Conservation (phyloP, 2,113 vertebrate species). For the Oostethus manadensis region DNA sequence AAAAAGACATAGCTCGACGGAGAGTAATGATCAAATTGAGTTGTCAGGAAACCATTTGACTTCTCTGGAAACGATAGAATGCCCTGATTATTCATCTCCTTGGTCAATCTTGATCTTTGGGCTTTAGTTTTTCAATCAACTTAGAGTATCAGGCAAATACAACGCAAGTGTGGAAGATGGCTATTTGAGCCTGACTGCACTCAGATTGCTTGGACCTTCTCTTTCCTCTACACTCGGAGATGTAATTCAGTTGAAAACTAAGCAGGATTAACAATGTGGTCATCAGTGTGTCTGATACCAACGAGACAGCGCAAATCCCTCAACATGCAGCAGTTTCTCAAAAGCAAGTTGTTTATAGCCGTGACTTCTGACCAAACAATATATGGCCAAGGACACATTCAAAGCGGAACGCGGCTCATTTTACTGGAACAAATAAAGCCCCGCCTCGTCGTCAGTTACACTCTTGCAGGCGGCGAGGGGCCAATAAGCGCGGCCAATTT, state of each 20-base stretch:
- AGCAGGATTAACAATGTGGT: slow-evolving; percentile 30
- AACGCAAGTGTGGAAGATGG: slow-evolving; percentile 16
- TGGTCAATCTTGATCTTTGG: slow-evolving; percentile 68
- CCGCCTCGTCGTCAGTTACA: slow-evolving; percentile 88
- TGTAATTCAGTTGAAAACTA: slow-evolving; percentile 25
- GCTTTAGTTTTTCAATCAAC: slow-evolving; percentile 73
- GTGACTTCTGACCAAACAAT: slow-evolving; percentile 62
- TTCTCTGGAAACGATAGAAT: slow-evolving; percentile 60
- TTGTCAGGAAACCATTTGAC: slow-evolving; percentile 47
- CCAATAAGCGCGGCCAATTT: slow-evolving; percentile 87
- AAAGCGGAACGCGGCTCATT: slow-evolving; percentile 85
- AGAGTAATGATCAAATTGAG: slow-evolving; percentile 56
- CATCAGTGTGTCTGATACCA: slow-evolving; percentile 16
- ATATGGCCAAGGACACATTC: slow-evolving; percentile 79
- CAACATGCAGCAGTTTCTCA: slow-evolving; percentile 33
- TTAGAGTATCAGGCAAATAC: slow-evolving; percentile 56
- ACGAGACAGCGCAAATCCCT: slow-evolving; percentile 24
- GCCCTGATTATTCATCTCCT: slow-evolving; percentile 67
- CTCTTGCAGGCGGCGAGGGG: slow-evolving; percentile 81
- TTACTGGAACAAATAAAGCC: slow-evolving; percentile 85
- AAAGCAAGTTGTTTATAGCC: slow-evolving; percentile 34
- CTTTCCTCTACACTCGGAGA: slow-evolving; percentile 17
- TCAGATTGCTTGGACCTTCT: neutral
- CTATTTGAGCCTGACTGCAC: slow-evolving; percentile 22
- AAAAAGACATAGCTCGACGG: slow-evolving; percentile 43